Percentiles rank a stretch among this genome's conserved stretches.
These are phyloP conservation scores for Buathra laborator DNA, from an alignment of 2,888 invertebrate species.

Conservation along the genomic window DNA sequence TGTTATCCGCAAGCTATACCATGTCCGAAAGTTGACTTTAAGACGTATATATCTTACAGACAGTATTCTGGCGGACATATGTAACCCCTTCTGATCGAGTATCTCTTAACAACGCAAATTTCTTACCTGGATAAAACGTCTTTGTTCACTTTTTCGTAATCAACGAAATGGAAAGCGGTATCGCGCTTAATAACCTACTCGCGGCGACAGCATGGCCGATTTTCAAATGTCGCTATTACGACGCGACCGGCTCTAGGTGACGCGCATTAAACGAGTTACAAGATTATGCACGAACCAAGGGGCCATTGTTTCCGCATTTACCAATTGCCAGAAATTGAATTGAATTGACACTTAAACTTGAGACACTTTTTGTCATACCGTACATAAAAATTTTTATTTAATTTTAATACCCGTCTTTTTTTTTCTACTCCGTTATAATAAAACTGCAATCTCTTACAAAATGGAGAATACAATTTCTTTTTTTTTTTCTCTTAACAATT, in stretches of 20 bases:
- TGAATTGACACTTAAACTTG: not conserved
- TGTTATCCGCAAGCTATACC: no score
- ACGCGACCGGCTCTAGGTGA: constrained; percentile 38
- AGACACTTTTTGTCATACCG: constrained; percentile 7
- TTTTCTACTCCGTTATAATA: not conserved
- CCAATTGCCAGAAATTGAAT: constrained; percentile 35
- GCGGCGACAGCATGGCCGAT: constrained; percentile 64
- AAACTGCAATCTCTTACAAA: not conserved
- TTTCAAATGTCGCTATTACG: constrained; percentile 71
- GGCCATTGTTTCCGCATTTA: not conserved
- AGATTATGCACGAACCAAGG: constrained; percentile 25
- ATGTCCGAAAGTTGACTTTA: no score
- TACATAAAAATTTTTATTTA: not conserved
- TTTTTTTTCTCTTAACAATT: constrained; percentile 2
- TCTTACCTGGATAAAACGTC: no score
- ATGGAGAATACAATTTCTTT: not conserved
- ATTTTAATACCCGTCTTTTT: not conserved
- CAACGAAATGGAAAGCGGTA: not conserved
- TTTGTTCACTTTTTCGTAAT: constrained; percentile 14
- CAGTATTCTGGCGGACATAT: no score
- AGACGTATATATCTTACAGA: no score
- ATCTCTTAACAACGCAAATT: no score
- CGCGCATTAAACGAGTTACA: constrained; percentile 35
- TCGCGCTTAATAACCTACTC: constrained; percentile 25
- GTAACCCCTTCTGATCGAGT: no score